Evolutionary conservation across 2,888 invertebrate species (phyloP), one percentile per base, ranked within the genome.

Genomic region (Lasioglossum figueresi): DNA sequence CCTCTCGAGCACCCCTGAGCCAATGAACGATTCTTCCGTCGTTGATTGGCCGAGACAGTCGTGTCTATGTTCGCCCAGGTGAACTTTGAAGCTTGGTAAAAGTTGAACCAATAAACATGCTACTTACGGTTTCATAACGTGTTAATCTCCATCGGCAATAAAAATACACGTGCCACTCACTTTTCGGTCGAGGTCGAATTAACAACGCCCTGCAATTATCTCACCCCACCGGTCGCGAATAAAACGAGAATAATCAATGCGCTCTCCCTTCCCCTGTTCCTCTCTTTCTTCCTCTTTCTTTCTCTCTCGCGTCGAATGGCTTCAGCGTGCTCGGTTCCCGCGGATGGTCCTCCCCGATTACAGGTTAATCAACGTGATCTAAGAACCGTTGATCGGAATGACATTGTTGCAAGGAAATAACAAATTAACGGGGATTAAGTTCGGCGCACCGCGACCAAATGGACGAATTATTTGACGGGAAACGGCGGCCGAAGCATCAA

Each of bases 381-480:
- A 43, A 0, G 10, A 8, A 5, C 63, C 19, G 37, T 1, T 83
- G 52, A 27, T 74, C 19, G 23, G 40, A 43, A 83, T 75, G 52
- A 71, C 74, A 75, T 78, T 75, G 71, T 63, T 16, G 34, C 31
- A n/a, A 43, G 8, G 52, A 40, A 66, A 23, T 27, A 43, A 34
- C 56, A n/a, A 84, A 76, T 84, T 83, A 71, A 78, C 63, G 66
- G 12, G 3, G 52, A 43, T 37, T 83, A 72, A 19, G 66, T 37
- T 45, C 40, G 27, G 48, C 56, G 23, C 10, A 5, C 12, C 48
- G 74, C 45, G n/a, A 34, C 34, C 34, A 66, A 66, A 66, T 8
- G 59, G n/a, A 56, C 43, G 79, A 74, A 79, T 82, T 77, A 71
- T 79, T 76, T 56, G 78, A 78, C 74, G 40, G 68, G 76, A 66